Base-by-base conservation (phyloP, 2,888 invertebrate species). In the Andrena bucephala region DNA sequence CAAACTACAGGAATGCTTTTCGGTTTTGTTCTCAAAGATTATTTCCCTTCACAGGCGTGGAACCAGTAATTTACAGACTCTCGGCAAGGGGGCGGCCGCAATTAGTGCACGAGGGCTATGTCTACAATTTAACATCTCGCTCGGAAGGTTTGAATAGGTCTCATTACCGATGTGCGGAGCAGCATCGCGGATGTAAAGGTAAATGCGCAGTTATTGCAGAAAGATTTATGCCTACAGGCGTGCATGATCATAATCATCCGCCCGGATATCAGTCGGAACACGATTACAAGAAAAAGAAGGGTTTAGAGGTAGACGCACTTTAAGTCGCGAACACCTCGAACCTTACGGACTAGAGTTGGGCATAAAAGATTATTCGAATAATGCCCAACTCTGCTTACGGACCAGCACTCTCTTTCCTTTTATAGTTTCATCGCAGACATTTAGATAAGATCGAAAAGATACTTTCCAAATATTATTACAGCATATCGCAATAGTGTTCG, bases 181-280 rank as follows among this genome's bases (percentile, higher is more conserved):
- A 92, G 57, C 92, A 92, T 86, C 91, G 92, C 42, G 92, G 92
- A 67, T 92, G 92, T 76, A 89, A 89, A 31, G 92, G 92, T 69
- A 92, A 92, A 85, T 92, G 92, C 63, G 92, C 92, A 1, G 92
- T 92, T 27, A 92, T 92, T 29, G 90, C 92, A 4, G 92, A 92
- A 60, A 87, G 89, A 48, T 92, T 92, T 60, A 92, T 92, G 92
- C 92, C 92, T 2, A 92, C 92, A 4, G 92, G 91, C 24, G 92
- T 92, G n/a, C 86, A 85, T 42, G 90, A 92, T 52, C 92, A 92
- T 69, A 92, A 92, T 87, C 92, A 92, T 86, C 86, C 88, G 13
- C 92, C 92, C 33, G 91, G 90, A 57, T 92, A 92, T 81, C 90
- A 91, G 63, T 91, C 92, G 0, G 92, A 92, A 65, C 84, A 90